phyloP scores from a whole-genome alignment of 2,888 invertebrate species.

The Blastobasis adustella region DNA sequence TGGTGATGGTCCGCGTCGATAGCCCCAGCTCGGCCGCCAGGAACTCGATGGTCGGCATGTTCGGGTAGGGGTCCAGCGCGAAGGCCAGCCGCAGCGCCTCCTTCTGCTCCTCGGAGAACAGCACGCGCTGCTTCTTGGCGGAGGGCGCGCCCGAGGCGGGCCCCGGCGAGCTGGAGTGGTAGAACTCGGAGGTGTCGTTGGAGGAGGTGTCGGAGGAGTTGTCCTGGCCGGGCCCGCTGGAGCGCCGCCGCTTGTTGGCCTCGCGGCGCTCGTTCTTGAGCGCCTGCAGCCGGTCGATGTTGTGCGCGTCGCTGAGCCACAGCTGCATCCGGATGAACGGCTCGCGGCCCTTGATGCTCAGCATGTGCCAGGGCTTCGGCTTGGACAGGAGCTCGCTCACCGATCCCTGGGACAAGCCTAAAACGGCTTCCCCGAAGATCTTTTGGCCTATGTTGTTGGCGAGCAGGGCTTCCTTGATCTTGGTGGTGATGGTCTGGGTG shows the following conservation, averaged over 20 bases:
- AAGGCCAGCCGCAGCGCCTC: conserved; percentile 96
- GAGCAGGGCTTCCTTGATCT: conserved; percentile 96
- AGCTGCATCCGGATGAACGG: conserved; percentile 97
- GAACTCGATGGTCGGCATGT: conserved; percentile 96
- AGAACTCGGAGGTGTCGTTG: conserved; percentile 91
- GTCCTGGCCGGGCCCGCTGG: conserved; percentile 87
- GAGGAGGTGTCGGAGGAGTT: conserved; percentile 92
- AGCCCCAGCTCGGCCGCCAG: conserved; percentile 93
- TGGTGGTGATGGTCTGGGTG: conserved; percentile 96
- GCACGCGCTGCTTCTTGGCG: conserved; percentile 95
- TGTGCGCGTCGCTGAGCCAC: conserved; percentile 97
- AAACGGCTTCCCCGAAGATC: conserved; percentile 97
- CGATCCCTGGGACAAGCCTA: conserved; percentile 96
- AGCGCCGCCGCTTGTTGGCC: conserved; percentile 91
- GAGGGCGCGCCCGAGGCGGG: conserved; percentile 84
- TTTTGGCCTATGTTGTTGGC: conserved; percentile 99
- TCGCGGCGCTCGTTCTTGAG: conserved; percentile 93
- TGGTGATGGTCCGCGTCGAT: conserved; percentile 96
- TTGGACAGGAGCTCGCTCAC: conserved; percentile 97
- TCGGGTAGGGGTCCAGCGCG: conserved; percentile 97
- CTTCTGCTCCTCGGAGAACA: conserved; percentile 99
- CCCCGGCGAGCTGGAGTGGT: conserved; percentile 88
- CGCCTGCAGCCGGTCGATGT: conserved; percentile 93
- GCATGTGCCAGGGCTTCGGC: conserved; percentile 99
- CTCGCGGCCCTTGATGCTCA: conserved; percentile 97